Percentiles rank a stretch among this genome's conserved stretches.
These are phyloP conservation scores for Nasonia oneida DNA, from an alignment of 2,888 invertebrate genomes.

Conservation along the genomic window DNA sequence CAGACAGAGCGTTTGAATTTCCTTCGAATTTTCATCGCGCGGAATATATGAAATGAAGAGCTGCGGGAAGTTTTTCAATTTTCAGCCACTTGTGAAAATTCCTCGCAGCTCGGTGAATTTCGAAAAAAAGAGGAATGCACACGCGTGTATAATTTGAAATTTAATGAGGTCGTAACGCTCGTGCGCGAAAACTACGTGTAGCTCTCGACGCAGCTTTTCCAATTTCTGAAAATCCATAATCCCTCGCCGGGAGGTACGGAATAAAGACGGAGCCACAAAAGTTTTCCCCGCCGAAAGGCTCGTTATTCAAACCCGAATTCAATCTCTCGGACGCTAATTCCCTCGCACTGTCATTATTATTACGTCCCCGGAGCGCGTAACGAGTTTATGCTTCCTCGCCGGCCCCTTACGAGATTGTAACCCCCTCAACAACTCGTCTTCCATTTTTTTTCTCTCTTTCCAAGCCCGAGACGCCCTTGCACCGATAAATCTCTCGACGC, in stretches of 20 bases:
- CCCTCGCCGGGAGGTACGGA: not conserved
- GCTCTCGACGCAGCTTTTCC: not conserved
- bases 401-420: not conserved
- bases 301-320: conserved; percentile 18
- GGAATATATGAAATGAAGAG: too few relatives aligned
- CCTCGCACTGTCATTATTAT: conserved; percentile 25
- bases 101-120: not conserved
- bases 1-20: too few relatives aligned
- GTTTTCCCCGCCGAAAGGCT: not conserved
- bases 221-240: too few relatives aligned
- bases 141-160: not conserved
- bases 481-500: conserved; percentile 2
- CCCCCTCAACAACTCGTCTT: not conserved
- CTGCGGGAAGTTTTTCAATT: too few relatives aligned
- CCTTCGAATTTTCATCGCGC: too few relatives aligned
- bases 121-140: not conserved
- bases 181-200: not conserved
- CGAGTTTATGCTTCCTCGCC: not conserved
- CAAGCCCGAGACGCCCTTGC: not conserved
- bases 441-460: not conserved
- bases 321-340: not conserved
- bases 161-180: not conserved
- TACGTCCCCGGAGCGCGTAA: conserved; percentile 14
- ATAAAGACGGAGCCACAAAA: not conserved
- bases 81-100: not conserved